These are phyloP conservation scores for Anadara kagoshimensis DNA, from an alignment of 1,140 invertebrate species.

Conservation along the genomic window DNA sequence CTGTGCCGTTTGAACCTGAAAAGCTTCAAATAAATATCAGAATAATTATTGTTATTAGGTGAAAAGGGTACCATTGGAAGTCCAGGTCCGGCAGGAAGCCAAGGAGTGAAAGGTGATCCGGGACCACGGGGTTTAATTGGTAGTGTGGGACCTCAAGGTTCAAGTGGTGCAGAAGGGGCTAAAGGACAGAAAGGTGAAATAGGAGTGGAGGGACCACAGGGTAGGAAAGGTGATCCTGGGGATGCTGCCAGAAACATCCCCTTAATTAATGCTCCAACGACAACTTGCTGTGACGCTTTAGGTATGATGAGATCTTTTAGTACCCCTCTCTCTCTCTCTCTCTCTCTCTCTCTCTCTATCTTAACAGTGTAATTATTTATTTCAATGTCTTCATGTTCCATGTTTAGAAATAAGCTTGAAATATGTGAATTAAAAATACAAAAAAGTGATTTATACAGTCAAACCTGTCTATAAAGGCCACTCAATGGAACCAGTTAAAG, in stretches of 20 bases:
- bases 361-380: background rate
- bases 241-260: background rate
- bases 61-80: background rate
- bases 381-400: background rate
- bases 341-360: too few relatives aligned
- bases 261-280: too few relatives aligned
- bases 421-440: background rate
- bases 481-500: too few relatives aligned
- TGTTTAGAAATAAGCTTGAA: background rate
- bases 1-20: too few relatives aligned
- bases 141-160: background rate
- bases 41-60: too few relatives aligned
- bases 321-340: background rate
- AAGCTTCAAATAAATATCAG: too few relatives aligned
- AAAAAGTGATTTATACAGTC: too few relatives aligned
- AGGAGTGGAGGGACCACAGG: background rate
- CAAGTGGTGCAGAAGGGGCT: constrained; percentile 2
- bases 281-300: constrained; percentile 25
- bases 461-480: too few relatives aligned
- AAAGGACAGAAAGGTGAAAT: constrained; percentile 2
- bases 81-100: background rate
- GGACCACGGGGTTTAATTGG: background rate
- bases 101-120: background rate
- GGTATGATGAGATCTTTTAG: constrained; percentile 3
- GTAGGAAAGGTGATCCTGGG: background rate